These are phyloP conservation scores for Cataglyphis albicans DNA, from an alignment of 2,888 invertebrate genomes.

Conservation along the genomic window DNA sequence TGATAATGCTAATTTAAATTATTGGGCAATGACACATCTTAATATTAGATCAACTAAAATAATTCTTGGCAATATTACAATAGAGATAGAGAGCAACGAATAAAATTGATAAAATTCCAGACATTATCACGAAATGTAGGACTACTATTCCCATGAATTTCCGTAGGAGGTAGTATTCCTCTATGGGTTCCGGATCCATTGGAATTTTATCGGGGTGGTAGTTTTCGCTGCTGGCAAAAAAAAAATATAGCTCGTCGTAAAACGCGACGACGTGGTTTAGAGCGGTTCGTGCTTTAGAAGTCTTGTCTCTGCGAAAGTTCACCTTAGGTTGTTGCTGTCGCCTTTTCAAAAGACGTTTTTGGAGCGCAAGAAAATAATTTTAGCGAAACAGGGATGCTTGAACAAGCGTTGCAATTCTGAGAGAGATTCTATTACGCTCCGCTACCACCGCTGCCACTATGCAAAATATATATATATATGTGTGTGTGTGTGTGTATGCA, in stretches of 20 bases:
- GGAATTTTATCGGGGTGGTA: not conserved
- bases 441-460: not conserved
- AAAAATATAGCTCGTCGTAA: conserved; percentile 16
- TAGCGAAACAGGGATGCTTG: conserved; percentile 12
- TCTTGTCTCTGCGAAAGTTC: conserved; percentile 29
- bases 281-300: not conserved
- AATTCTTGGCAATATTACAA: not conserved
- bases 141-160: not conserved
- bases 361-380: conserved; percentile 43
- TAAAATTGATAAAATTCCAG: not conserved
- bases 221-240: not conserved
- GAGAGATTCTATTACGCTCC: conserved; percentile 17
- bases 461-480: not conserved
- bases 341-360: conserved; percentile 22
- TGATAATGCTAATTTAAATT: not conserved
- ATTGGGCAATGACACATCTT: too few relatives aligned
- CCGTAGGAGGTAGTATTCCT: not conserved
- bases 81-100: not conserved
- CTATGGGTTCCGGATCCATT: not conserved
- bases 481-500: too few relatives aligned
- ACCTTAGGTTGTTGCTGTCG: conserved; percentile 14
- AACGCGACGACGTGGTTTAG: not conserved
- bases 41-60: not conserved
- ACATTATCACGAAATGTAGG: not conserved
- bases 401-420: conserved; percentile 12